phyloP scores from a whole-genome alignment of 2,888 invertebrate genomes.

The Hydrotaea cyrtoneurina region DNA sequence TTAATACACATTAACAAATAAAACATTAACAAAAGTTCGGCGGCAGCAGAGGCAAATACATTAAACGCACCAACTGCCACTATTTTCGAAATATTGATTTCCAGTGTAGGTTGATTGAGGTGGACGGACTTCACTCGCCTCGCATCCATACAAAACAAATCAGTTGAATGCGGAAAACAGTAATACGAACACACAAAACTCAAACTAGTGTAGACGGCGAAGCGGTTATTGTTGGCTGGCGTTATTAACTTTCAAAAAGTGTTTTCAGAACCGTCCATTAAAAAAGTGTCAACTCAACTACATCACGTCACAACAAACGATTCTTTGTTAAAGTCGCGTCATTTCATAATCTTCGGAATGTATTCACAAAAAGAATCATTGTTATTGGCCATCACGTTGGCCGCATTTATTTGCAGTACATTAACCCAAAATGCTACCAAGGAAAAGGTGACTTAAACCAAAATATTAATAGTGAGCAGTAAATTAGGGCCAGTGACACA shows the following conservation, averaged over 20 bases:
- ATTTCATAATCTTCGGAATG: not conserved
- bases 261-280: not conserved
- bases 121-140: not conserved
- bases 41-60: not conserved
- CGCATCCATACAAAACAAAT: slow-evolving; percentile 5
- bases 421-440: slow-evolving; percentile 29
- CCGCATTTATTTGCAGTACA: not conserved
- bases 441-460: slow-evolving; percentile 15
- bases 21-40: not conserved
- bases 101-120: not conserved
- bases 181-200: slow-evolving; percentile 5
- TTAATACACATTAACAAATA: slow-evolving; percentile 3
- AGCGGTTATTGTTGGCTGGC: too few species aligned
- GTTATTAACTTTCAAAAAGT: not conserved
- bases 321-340: slow-evolving; percentile 1
- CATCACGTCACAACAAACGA: not conserved
- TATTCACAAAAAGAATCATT: not conserved
- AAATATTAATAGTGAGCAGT: too few species aligned
- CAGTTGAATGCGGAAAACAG: slow-evolving; percentile 33
- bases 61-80: not conserved
- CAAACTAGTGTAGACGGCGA: not conserved
- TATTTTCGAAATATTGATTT: slow-evolving; percentile 10
- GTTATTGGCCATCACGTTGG: not conserved
- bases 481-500: too few species aligned
- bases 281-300: not conserved